Conservation (phyloP, 1,140 invertebrate genomes). For the Zaprionus tsacasi region DNA sequence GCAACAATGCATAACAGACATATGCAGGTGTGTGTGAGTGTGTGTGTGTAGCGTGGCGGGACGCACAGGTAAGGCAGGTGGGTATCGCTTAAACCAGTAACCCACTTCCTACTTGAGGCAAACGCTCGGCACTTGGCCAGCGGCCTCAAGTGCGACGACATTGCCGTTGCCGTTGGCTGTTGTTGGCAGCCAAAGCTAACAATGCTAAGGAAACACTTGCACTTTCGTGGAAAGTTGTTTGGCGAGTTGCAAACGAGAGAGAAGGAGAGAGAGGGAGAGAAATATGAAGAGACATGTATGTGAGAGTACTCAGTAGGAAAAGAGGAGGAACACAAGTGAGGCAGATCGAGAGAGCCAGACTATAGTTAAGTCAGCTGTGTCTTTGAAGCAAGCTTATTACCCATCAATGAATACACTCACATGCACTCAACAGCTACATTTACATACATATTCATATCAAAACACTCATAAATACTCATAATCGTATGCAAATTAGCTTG, state of each 20-base stretch:
- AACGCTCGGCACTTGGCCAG: background rate
- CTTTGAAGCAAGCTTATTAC: background rate
- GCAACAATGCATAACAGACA: conserved; percentile 31
- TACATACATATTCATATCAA: background rate
- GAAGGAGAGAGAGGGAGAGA: conserved; percentile 21
- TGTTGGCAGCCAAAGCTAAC: conserved; percentile 31
- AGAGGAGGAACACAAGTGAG: conserved; percentile 23
- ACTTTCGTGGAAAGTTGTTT: conserved; percentile 79
- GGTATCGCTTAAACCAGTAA: conserved; percentile 56
- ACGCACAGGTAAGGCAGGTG: background rate
- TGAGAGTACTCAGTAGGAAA: background rate
- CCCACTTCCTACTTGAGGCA: conserved; percentile 69
- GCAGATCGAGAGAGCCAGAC: background rate
- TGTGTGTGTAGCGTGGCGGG: background rate
- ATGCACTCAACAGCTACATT: conserved; percentile 7
- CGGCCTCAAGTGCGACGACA: conserved; percentile 55
- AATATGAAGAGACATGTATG: background rate
- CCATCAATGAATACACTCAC: conserved; percentile 7
- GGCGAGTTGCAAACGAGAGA: conserved; percentile 50
- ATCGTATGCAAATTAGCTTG: conserved; percentile 57
- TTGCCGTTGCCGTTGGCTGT: conserved; percentile 36
- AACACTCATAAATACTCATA: conserved; percentile 17
- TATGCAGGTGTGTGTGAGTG: background rate
- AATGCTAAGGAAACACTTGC: conserved; percentile 82
- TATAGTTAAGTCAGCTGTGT: conserved; percentile 23